Evolutionary conservation across 2,888 invertebrate species (phyloP), one percentile per base, ranked within the genome.

Genomic region (Axea sp.): DNA sequence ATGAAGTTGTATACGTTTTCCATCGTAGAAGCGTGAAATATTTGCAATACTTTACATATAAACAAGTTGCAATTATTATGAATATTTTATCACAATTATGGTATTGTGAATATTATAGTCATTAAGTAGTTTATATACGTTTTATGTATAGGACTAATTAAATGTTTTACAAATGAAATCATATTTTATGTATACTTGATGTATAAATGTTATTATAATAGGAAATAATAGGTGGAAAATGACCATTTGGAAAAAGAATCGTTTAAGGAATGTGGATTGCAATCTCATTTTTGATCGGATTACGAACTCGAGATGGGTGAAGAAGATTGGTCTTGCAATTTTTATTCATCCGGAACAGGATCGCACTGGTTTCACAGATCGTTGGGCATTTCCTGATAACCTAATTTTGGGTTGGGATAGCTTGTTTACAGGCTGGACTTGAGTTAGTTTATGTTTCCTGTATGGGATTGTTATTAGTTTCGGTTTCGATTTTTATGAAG

Each of bases 381-480:
- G 37, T 37, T 47, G 6, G 37, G 9, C n/a, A 47, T 26, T 47
- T 60, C 37, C 11, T 47, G 37, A 60, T 60, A 60, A 60, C 60
- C 45, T 60, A 47, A 47, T 60, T 60, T 60, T 28, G 24, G 60
- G 47, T 37, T 43, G 8, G 9, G 12, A 33, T 53, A 17, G 24
- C 19, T 41, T 2, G 43, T 26, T 59, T 14, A 26, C 7, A n/a
- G n/a, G n/a, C n/a, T 14, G 14, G 14, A 15, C 7, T 19, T 30
- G 37, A 7, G 35, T 7, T 35, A 12, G 19, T 60, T 60, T 28
- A 60, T 60, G 28, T 37, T 60, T 60, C 60, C 47, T 33, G 60
- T 22, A 8, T 4, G 22, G 14, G 9, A 57, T 57, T 15, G 33
- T 43, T 57, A 43, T 57, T 57, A 24, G 31, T 19, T 33, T 31